Conservation (phyloP, 2,113 vertebrate genomes). For the Merops nubicus region DNA sequence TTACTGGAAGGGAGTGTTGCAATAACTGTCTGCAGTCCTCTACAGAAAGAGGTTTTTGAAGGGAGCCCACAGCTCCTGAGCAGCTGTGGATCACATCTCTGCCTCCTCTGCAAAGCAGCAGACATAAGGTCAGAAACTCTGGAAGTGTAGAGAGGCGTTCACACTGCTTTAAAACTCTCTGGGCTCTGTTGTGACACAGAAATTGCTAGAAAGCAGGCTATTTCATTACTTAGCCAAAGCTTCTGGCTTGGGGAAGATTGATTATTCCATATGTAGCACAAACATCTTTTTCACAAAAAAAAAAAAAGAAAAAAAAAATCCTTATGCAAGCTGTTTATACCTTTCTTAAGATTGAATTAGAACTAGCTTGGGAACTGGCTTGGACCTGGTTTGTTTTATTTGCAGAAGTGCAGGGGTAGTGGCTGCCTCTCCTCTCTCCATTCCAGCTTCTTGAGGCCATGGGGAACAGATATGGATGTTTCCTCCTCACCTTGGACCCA, state of each 20-base stretch:
- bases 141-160: neutral
- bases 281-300: neutral
- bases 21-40: neutral
- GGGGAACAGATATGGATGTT: accelerated
- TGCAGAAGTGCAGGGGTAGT: neutral
- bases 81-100: neutral
- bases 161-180: neutral
- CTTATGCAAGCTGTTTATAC: neutral
- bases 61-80: neutral
- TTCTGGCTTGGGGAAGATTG: neutral
- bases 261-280: neutral
- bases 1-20: neutral
- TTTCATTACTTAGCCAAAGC: neutral
- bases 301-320: neutral
- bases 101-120: neutral
- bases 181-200: neutral
- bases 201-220: neutral
- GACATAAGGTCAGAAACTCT: neutral
- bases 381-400: neutral
- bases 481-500: neutral
- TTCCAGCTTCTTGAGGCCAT: neutral
- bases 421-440: neutral
- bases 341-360: neutral
- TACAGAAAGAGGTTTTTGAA: neutral
- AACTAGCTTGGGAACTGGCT: neutral